Conservation (phyloP, 1,140 invertebrate species). For the Conus ventricosus region DNA sequence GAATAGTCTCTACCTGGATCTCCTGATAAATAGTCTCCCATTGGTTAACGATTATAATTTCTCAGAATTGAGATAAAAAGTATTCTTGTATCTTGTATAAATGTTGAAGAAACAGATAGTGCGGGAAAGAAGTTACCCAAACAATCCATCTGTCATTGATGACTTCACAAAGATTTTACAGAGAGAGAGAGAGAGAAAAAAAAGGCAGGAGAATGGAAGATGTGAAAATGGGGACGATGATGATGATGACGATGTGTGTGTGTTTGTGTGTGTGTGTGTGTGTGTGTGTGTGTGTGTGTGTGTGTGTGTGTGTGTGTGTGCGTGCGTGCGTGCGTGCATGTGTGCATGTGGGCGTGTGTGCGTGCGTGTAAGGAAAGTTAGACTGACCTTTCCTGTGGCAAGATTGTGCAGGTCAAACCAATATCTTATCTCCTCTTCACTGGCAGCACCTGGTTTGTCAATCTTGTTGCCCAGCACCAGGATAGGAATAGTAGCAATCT, state of each 20-base stretch:
- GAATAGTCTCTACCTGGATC: too few species aligned
- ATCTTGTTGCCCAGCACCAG: constrained; percentile 99
- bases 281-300: background rate
- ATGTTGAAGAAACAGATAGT: too few species aligned
- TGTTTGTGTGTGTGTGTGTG: background rate
- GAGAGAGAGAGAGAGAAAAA: background rate
- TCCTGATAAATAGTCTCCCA: too few species aligned
- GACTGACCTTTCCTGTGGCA: constrained; percentile 95
- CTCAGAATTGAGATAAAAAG: too few species aligned
- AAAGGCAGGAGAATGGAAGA: background rate
- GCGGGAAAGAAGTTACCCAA: too few species aligned
- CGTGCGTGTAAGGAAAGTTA: background rate
- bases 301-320: constrained; percentile 8
- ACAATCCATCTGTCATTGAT: too few species aligned
- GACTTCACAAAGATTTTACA: too few species aligned
- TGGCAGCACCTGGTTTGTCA: constrained; percentile 95
- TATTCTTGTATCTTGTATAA: too few species aligned
- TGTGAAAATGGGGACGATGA: background rate
- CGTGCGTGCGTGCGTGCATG: background rate
- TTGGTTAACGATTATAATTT: too few species aligned
- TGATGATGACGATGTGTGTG: background rate
- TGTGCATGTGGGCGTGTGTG: background rate
- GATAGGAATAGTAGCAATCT: constrained; percentile 95
- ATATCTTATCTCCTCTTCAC: constrained; percentile 96
- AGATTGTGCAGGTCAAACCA: constrained; percentile 94